Percentiles rank a stretch among this genome's conserved stretches.
Evolutionary conservation across 1,140 invertebrate genomes (phyloP).

Genomic region (Sminthurides bifidus): DNA sequence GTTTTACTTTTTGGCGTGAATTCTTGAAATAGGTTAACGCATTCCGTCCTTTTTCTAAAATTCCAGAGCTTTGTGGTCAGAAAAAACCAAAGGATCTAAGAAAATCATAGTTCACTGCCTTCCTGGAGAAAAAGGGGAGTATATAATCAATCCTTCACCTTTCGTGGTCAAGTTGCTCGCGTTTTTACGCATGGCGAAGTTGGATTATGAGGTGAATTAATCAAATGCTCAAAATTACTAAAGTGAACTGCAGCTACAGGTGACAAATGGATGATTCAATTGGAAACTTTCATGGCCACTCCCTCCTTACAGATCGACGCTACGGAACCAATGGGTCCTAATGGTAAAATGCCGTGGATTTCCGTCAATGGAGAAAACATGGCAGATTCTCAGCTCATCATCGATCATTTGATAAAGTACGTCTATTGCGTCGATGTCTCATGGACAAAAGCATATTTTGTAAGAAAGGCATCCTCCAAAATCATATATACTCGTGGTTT

Average conservation of each 20-base stretch:
- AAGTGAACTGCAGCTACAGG: too few relatives aligned
- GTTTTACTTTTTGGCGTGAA: too few relatives aligned
- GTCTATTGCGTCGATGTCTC: not conserved
- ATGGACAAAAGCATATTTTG: not conserved
- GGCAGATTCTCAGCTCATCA: slow-evolving; percentile 39
- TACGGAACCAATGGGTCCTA: slow-evolving; percentile 30
- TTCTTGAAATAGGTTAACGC: too few relatives aligned
- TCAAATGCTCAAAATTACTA: slow-evolving; percentile 2
- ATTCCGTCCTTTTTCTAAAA: too few relatives aligned
- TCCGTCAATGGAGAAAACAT: slow-evolving; percentile 37
- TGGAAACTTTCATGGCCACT: not conserved
- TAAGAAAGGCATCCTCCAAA: too few relatives aligned
- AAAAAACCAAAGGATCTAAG: too few relatives aligned
- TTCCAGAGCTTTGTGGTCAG: too few relatives aligned
- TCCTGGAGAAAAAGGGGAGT: too few relatives aligned
- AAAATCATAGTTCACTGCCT: too few relatives aligned
- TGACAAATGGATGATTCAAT: too few relatives aligned
- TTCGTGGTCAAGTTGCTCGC: slow-evolving; percentile 33
- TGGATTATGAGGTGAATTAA: slow-evolving; percentile 5
- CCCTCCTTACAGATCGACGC: slow-evolving; percentile 19
- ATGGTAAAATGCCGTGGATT: slow-evolving; percentile 40
- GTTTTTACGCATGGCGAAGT: slow-evolving; percentile 6
- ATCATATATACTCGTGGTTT: too few relatives aligned
- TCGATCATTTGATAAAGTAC: slow-evolving; percentile 32
- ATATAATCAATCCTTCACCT: slow-evolving; percentile 32